These are phyloP conservation scores for Aldrovandia affinis DNA, from an alignment of 2,797 vertebrate genomes.

Conservation along the genomic window DNA sequence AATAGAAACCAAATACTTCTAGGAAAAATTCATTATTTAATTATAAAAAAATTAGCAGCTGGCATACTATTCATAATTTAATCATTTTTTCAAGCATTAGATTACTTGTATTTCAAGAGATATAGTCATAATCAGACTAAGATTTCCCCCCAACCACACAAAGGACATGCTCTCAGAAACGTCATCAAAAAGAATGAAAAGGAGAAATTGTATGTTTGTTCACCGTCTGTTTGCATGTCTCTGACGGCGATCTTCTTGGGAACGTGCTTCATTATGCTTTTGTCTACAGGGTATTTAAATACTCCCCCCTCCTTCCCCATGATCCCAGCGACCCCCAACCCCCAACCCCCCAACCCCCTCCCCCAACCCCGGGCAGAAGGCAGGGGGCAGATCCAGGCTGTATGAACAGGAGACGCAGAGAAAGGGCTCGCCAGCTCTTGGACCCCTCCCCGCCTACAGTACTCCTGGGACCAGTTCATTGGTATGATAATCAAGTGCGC, in stretches of 20 bases:
- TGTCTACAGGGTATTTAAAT: background rate
- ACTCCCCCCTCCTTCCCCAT: background rate
- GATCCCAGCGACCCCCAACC: background rate
- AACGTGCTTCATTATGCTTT: background rate
- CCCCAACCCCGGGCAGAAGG: no score
- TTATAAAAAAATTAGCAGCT: background rate
- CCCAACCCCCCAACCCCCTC: no score
- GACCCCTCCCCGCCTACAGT: background rate
- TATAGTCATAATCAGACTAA: background rate
- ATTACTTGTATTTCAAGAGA: background rate
- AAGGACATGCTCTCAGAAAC: background rate
- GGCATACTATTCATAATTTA: background rate
- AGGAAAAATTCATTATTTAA: background rate
- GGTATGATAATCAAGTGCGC: conserved; percentile 12
- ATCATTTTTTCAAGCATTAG: background rate
- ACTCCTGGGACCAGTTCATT: conserved; percentile 7
- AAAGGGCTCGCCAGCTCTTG: background rate
- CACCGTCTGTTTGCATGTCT: background rate
- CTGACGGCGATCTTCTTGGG: background rate
- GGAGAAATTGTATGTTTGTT: background rate
- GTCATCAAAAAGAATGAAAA: background rate
- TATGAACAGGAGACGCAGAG: background rate
- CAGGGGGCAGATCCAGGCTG: conserved; percentile 19
- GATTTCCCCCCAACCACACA: background rate
- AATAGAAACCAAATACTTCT: background rate